phyloP scores from a whole-genome alignment of 37 sponge, comb jelly and placozoan genomes.

The Bolinopsis microptera region DNA sequence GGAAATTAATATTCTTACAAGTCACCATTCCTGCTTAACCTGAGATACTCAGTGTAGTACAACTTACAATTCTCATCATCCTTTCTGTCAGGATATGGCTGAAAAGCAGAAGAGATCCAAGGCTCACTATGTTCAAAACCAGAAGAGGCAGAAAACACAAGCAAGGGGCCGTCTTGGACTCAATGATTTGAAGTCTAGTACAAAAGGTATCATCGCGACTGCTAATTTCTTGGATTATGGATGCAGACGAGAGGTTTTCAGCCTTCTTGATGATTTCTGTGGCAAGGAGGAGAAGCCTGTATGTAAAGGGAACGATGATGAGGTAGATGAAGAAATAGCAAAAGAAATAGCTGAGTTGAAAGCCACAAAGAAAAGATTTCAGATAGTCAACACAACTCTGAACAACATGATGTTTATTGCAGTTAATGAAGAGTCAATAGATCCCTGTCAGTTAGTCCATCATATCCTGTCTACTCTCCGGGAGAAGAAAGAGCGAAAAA shows the following conservation, averaged over 20 bases:
- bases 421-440: conserved; percentile 66
- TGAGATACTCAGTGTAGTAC: too few relatives aligned
- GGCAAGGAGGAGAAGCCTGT: not conserved
- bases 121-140: not conserved
- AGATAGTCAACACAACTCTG: conserved; percentile 67
- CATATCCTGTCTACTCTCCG: conserved; percentile 64
- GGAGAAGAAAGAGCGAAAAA: conserved; percentile 26
- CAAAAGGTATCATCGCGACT: not conserved
- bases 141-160: not conserved
- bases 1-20: too few relatives aligned
- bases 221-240: conserved; percentile 45
- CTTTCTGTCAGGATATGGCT: conserved; percentile 10
- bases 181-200: not conserved
- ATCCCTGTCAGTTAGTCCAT: conserved; percentile 73
- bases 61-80: too few relatives aligned
- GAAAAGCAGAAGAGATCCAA: conserved; percentile 60
- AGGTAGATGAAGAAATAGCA: conserved; percentile 66
- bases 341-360: conserved; percentile 72
- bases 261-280: not conserved
- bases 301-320: not conserved
- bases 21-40: too few relatives aligned
- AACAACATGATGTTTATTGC: conserved; percentile 78
- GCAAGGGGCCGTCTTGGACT: not conserved
- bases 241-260: conserved; percentile 36
- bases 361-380: conserved; percentile 69